Evolutionary conservation across 1,140 invertebrate species (phyloP).

Genomic region (Nautilus pompilius): DNA sequence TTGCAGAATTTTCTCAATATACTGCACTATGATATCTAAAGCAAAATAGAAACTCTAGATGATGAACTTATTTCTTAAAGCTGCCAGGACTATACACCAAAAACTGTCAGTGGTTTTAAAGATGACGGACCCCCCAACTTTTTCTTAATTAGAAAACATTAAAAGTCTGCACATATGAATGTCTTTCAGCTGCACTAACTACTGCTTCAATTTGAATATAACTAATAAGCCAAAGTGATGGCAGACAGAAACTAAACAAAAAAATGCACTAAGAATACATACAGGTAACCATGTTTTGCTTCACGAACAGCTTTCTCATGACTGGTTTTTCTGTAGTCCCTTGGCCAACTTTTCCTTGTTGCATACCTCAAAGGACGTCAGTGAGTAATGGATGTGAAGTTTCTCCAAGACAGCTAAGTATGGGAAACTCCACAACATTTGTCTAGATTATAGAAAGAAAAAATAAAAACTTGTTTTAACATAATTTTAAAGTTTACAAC

Average conservation of each 20-base stretch:
- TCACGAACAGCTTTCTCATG: slow-evolving; percentile 37
- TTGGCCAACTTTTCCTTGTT: slow-evolving; percentile 39
- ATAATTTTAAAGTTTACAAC: too few species aligned
- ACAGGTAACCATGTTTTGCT: background rate
- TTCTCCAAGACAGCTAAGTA: slow-evolving; percentile 40
- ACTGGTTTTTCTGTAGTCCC: slow-evolving; percentile 44
- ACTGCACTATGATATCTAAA: too few species aligned
- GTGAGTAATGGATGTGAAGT: slow-evolving; percentile 35
- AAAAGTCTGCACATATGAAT: background rate
- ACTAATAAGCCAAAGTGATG: too few species aligned
- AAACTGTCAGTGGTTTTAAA: background rate
- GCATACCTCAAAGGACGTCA: slow-evolving; percentile 30
- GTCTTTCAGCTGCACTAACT: background rate
- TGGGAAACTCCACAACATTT: too few species aligned
- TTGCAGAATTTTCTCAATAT: too few species aligned
- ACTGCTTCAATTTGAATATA: background rate
- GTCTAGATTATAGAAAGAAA: too few species aligned
- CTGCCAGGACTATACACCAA: too few species aligned
- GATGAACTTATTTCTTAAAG: too few species aligned
- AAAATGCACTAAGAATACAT: background rate
- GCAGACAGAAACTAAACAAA: background rate
- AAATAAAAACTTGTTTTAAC: too few species aligned
- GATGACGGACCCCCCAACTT: background rate
- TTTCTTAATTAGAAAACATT: background rate
- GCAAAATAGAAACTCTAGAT: too few species aligned